Conservation (phyloP, 2,113 vertebrate genomes). For the Arenaria interpres region DNA sequence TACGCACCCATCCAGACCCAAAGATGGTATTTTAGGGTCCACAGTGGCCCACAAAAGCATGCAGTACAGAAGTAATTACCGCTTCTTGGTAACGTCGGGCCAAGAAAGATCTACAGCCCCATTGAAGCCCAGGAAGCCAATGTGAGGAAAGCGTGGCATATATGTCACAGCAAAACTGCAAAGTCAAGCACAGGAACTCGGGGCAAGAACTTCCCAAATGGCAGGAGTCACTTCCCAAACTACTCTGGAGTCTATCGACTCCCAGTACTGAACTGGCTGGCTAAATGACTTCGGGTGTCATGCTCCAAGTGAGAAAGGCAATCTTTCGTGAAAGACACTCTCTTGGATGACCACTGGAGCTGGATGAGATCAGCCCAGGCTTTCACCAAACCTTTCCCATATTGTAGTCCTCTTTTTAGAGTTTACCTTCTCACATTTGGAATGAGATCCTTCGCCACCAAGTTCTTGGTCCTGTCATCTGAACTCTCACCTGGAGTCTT, state of each 20-base stretch:
- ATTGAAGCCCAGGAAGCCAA: background rate
- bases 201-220: background rate
- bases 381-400: background rate
- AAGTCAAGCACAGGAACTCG: background rate
- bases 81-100: background rate
- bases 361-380: background rate
- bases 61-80: background rate
- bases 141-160: fast-evolving
- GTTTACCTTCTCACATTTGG: background rate
- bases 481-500: background rate
- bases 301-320: background rate
- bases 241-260: background rate
- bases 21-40: background rate
- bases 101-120: background rate
- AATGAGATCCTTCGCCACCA: background rate
- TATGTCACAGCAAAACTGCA: background rate
- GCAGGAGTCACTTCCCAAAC: background rate
- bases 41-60: background rate
- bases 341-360: background rate
- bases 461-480: background rate
- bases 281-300: background rate
- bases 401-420: background rate
- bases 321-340: background rate
- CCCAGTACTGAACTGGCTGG: background rate
- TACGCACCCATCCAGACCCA: background rate